phyloP scores from a whole-genome alignment of 53 echinoderm and acorn worm species.

The Mesocentrotus franciscanus region DNA sequence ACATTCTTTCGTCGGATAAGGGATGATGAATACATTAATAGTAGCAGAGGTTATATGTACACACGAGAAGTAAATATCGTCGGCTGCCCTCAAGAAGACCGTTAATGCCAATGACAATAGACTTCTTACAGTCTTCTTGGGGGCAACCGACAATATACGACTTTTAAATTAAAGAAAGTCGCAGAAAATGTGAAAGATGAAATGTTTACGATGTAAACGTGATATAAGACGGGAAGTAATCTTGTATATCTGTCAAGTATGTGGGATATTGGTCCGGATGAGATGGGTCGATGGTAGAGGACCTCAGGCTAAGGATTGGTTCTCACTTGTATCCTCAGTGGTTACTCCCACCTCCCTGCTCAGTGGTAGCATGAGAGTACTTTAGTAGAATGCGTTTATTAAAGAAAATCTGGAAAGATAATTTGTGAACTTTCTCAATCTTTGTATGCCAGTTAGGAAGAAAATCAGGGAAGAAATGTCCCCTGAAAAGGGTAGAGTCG shows the following conservation, averaged over 20 bases:
- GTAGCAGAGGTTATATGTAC: background rate
- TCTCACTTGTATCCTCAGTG: background rate
- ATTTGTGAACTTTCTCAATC: too few relatives aligned
- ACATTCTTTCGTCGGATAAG: background rate
- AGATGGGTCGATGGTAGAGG: background rate
- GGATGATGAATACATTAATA: background rate
- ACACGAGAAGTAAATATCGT: too few relatives aligned
- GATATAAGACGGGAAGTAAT: background rate
- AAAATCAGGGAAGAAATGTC: too few relatives aligned
- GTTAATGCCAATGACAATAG: too few relatives aligned
- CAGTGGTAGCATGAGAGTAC: too few relatives aligned
- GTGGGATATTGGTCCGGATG: background rate
- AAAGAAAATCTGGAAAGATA: too few relatives aligned
- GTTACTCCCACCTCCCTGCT: too few relatives aligned
- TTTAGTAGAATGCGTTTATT: too few relatives aligned
- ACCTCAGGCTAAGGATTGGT: background rate
- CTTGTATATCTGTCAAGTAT: conserved; percentile 4
- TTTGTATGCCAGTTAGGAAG: too few relatives aligned
- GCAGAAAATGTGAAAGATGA: background rate
- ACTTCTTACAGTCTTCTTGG: too few relatives aligned
- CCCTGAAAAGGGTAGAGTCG: too few relatives aligned
- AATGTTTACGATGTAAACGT: background rate
- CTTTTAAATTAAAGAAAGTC: background rate
- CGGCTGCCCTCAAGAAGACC: too few relatives aligned
- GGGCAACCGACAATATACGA: background rate